Percentiles rank a stretch among this genome's conserved stretches.
These are phyloP conservation scores for Dorcus parallelipipedus DNA, from an alignment of 2,888 invertebrate genomes.

Conservation along the genomic window DNA sequence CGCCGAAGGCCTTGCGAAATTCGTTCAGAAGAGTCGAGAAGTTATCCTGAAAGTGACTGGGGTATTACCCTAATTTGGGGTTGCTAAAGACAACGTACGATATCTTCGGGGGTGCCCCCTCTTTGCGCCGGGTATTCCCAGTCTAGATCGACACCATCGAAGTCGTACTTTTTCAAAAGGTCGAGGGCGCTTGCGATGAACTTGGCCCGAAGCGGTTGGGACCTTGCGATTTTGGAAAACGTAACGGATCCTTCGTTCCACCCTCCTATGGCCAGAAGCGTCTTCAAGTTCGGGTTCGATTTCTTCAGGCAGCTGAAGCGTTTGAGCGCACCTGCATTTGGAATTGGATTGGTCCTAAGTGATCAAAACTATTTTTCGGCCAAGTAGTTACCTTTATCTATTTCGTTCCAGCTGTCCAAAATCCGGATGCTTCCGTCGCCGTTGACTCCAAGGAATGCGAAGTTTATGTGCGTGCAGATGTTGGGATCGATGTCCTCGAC, in stretches of 20 bases:
- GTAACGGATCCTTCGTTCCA: constrained; percentile 57
- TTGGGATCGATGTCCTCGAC: constrained; percentile 63
- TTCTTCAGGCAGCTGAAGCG: constrained; percentile 18
- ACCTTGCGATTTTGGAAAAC: constrained; percentile 49
- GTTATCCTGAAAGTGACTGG: constrained; percentile 22
- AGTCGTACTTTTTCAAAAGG: constrained; percentile 56
- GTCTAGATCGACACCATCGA: constrained; percentile 71
- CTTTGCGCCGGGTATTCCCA: constrained; percentile 69
- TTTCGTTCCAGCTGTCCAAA: constrained; percentile 61
- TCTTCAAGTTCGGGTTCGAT: constrained; percentile 54
- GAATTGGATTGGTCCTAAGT: too few relatives aligned
- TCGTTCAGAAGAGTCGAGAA: constrained; percentile 52
- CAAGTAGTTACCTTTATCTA: constrained; percentile 46
- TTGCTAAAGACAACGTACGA: constrained; percentile 21
- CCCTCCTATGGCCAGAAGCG: constrained; percentile 65
- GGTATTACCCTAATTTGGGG: too few relatives aligned
- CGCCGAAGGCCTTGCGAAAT: constrained; percentile 54
- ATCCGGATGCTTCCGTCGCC: constrained; percentile 52
- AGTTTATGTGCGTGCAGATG: constrained; percentile 73
- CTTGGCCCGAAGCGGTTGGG: constrained; percentile 45
- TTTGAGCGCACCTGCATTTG: neutral
- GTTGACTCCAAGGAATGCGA: constrained; percentile 68
- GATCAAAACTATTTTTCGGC: neutral
- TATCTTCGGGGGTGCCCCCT: constrained; percentile 41
- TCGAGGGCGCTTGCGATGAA: constrained; percentile 58